phyloP scores from a whole-genome alignment of 2,113 vertebrate genomes.

The Zapornia atra region DNA sequence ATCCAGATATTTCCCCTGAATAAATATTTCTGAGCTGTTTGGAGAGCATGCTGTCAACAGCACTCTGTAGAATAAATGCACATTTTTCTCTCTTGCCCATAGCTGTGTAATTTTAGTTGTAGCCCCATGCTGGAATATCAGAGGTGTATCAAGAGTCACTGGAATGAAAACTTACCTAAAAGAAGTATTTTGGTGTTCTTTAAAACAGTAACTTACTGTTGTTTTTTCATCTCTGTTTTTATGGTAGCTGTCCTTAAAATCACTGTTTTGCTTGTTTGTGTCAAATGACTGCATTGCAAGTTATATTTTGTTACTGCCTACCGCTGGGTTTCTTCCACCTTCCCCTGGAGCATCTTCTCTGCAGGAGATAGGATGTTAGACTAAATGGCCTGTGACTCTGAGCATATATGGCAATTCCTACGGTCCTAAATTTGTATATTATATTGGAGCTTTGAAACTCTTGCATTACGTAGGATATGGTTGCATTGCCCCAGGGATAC shows the following conservation, averaged over 20 bases:
- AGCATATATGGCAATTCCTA: background rate
- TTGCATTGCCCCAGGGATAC: conserved; percentile 48
- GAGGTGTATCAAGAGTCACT: background rate
- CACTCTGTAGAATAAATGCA: background rate
- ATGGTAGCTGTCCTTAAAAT: background rate
- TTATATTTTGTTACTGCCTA: background rate
- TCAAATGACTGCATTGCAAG: background rate
- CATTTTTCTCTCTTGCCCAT: background rate
- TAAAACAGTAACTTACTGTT: background rate
- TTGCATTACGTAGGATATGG: background rate
- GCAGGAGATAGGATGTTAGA: background rate
- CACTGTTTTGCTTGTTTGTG: background rate
- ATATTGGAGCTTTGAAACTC: background rate
- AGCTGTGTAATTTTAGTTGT: background rate
- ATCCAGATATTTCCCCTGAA: background rate
- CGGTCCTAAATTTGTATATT: background rate
- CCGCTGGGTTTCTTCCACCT: background rate
- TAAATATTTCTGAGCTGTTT: background rate
- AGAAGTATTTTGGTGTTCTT: background rate
- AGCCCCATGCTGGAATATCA: background rate
- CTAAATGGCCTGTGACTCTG: background rate
- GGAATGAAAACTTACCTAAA: background rate
- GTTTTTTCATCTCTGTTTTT: background rate
- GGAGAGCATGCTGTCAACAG: background rate
- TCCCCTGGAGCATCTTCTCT: background rate